Evolutionary conservation across 2,888 invertebrate genomes (phyloP).

Genomic region (Meta bourneti): DNA sequence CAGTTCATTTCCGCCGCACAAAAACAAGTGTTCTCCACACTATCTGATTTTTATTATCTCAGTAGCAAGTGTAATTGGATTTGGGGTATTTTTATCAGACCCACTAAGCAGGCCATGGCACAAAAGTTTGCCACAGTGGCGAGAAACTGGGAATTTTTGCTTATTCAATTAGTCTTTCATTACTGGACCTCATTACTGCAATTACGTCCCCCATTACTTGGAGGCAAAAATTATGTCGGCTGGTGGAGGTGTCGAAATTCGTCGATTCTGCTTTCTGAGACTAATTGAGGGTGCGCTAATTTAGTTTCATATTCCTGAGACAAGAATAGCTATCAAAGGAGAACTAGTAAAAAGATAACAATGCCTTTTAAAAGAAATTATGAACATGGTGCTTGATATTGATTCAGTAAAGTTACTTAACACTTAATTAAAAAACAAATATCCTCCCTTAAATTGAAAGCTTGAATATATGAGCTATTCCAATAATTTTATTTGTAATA

Average conservation of each 20-base stretch:
- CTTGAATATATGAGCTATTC: too few species aligned
- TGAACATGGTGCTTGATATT: too few species aligned
- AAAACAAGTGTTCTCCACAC: background rate
- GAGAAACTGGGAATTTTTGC: constrained; percentile 29
- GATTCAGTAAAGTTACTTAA: too few species aligned
- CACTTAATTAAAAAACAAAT: too few species aligned
- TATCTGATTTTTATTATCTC: constrained; percentile 24
- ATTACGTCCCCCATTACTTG: constrained; percentile 50
- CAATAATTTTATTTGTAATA: too few species aligned
- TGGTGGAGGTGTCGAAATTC: background rate
- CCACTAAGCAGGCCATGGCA: constrained; percentile 4
- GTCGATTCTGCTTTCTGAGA: background rate
- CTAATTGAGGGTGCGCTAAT: background rate
- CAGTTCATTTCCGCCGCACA: background rate
- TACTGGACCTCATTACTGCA: constrained; percentile 53
- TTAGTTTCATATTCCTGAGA: background rate
- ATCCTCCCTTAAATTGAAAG: too few species aligned
- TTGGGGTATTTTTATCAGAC: constrained; percentile 34
- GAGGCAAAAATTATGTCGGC: constrained; percentile 23
- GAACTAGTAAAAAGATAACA: background rate
- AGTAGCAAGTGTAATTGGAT: background rate
- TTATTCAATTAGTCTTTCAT: constrained; percentile 66
- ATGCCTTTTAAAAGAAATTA: too few species aligned
- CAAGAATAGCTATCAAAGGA: background rate
- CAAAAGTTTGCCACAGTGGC: background rate